Percentiles rank a stretch among this genome's conserved stretches.
Evolutionary conservation across 2,797 vertebrate species (phyloP).

Genomic region (Gymnopithys bicolor): DNA sequence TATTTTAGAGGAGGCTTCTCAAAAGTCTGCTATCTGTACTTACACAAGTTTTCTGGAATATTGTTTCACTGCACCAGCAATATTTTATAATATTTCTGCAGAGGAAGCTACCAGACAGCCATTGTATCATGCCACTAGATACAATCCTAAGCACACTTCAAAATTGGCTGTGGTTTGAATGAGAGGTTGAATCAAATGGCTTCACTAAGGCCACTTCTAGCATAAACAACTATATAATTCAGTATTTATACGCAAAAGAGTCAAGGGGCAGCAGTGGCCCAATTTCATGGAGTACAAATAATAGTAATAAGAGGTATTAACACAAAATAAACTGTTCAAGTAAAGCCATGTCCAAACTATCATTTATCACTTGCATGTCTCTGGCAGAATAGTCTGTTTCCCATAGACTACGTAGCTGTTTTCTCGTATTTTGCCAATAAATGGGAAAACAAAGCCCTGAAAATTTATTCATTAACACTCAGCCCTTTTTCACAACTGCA

Average conservation of each 20-base stretch:
- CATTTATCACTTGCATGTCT: neutral
- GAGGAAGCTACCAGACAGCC: neutral
- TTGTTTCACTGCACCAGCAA: neutral
- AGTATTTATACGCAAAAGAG: neutral
- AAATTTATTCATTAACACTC: neutral
- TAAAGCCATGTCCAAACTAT: neutral
- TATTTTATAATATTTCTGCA: neutral
- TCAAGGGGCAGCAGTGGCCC: neutral
- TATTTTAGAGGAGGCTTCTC: neutral
- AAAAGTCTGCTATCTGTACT: neutral
- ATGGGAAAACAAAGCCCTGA: neutral
- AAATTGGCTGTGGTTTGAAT: neutral
- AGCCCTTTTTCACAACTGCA: neutral
- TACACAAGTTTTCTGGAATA: neutral
- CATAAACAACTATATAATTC: neutral
- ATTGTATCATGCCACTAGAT: neutral
- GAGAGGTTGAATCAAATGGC: neutral
- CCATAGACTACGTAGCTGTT: neutral
- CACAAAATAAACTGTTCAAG: neutral
- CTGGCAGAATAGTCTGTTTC: neutral
- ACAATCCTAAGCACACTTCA: neutral
- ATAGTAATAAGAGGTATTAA: neutral
- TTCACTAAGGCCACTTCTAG: neutral
- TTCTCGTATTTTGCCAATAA: neutral
- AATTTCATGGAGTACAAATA: neutral